Evolutionary conservation across 2,888 invertebrate genomes (phyloP), one percentile per base, ranked within the genome.

Genomic region (Heliconius ismenius): DNA sequence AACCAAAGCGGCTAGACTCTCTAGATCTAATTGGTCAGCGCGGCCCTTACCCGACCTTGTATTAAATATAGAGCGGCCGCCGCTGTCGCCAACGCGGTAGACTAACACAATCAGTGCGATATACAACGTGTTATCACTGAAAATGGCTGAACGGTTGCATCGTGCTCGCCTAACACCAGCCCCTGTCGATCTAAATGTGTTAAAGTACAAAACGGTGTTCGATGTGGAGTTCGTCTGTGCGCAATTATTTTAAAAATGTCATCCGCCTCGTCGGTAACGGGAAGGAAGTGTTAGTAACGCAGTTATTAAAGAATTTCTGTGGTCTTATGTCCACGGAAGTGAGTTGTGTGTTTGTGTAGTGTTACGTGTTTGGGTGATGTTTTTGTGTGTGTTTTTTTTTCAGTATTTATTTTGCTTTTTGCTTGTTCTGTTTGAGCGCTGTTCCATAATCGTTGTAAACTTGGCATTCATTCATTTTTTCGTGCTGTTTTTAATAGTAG

Each of bases 71-170:
- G 88, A 86, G 85, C 84, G 85, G 76, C 82, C 84, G 85, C 80
- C 84, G 84, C 87, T 88, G 91, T 90, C 91, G 91, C 92, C 91
- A 92, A 89, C 90, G 86, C 78, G 70, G 78, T 84, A 83, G 82
- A 82, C 83, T 78, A 79, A 81, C 82, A 82, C 80, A 82, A 82
- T 82, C 82, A 80, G 82, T 85, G 83, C 86, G 86, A 87, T 86
- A 87, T 86, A 85, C 86, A 79, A 74, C 74, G 78, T 86, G 88
- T 93, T 93, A 93, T 93, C 93, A 92, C 89, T 90, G 87, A 93
- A 93, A 92, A 93, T 93, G 93, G 89, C 89, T 87, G 86, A 86
- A 85, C 90, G 92, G 92, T 93, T 91, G 89, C 88, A 85, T 81
- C 84, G 84, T 90, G 89, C 91, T 90, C 90, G 84, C 81, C 86